Conservation (phyloP, 2,888 invertebrate genomes). For the Caenorhabditis sp. region DNA sequence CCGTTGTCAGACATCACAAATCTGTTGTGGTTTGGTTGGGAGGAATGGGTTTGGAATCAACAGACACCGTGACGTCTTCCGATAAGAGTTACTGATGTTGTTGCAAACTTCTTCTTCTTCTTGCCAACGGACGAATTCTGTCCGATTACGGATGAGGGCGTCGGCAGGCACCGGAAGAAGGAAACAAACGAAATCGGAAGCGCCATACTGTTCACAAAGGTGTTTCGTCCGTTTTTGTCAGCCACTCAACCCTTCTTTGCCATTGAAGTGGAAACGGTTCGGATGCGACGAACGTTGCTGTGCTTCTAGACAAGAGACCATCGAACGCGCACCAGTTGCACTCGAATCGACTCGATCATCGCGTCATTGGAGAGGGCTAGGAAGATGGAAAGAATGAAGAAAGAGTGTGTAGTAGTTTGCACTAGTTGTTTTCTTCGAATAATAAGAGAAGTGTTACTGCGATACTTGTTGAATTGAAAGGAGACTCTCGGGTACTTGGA, state of each 20-base stretch:
- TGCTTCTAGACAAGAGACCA: background rate
- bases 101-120: too few species aligned
- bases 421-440: conserved; percentile 28
- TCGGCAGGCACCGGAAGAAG: conserved; percentile 5
- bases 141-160: background rate
- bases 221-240: background rate
- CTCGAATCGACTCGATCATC: too few species aligned
- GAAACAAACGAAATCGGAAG: too few species aligned
- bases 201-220: conserved; percentile 12
- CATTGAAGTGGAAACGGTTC: conserved; percentile 31
- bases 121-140: too few species aligned
- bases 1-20: conserved; percentile 27
- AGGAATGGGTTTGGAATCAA: background rate
- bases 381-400: background rate
- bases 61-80: conserved; percentile 49
- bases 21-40: conserved; percentile 5
- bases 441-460: background rate
- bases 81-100: conserved; percentile 27
- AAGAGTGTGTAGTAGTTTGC: conserved; percentile 25
- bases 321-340: conserved; percentile 7
- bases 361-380: conserved; percentile 22
- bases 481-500: conserved; percentile 1
- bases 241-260: conserved; percentile 26
- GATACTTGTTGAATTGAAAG: background rate
- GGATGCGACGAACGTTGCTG: conserved; percentile 1